Evolutionary conservation across 2,797 vertebrate species (phyloP), one percentile per base, ranked within the genome.

Genomic region (Presbytis comata): DNA sequence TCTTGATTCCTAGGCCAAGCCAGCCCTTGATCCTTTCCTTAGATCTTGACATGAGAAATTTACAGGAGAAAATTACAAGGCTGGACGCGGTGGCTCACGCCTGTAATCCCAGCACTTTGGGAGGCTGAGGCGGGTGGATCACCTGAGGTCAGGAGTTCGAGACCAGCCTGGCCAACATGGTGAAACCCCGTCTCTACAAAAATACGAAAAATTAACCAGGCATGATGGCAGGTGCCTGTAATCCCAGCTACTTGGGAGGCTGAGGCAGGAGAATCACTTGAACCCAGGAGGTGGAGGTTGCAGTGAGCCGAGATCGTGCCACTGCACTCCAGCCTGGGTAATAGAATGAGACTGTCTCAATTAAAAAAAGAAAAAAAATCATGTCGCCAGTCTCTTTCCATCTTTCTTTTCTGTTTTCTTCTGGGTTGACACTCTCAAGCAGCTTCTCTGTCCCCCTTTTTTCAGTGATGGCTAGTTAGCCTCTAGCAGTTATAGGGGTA

Each of bases 81-180:
- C 13, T 3, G 1, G 61, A 3, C 0, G 6, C 1, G 30, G 64
- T 67, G 64, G 64, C 17, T 67, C 64, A 67, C 0, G 1, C 64
- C 64, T n/a, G 33, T 67, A 8, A 67, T n/a, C 17, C n/a, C 4
- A 33, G n/a, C n/a, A 67, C 33, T 67, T 67, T n/a, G 64, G 4
- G 64, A 67, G 33, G n/a, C n/a, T n/a, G n/a, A n/a, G n/a, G n/a
- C n/a, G n/a, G n/a, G 64, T 67, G 33, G 64, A 67, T 67, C 64
- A 19, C 64, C 19, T 67, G 33, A 67, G 33, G 16, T 67, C 64
- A 67, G 33, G 33, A 67, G n/a, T 67, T 67, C 9, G 8, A 9
- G 7, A 67, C 16, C 33, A 67, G 3, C 33, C 64, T n/a, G 8
- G 4, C 33, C 33, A n/a, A 67, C 64, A 19, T 19, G 64, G 64